Percentiles rank a stretch among this genome's conserved stretches.
These are phyloP conservation scores for Hofmannophila pseudospretella DNA, from an alignment of 2,888 invertebrate species.

Conservation along the genomic window DNA sequence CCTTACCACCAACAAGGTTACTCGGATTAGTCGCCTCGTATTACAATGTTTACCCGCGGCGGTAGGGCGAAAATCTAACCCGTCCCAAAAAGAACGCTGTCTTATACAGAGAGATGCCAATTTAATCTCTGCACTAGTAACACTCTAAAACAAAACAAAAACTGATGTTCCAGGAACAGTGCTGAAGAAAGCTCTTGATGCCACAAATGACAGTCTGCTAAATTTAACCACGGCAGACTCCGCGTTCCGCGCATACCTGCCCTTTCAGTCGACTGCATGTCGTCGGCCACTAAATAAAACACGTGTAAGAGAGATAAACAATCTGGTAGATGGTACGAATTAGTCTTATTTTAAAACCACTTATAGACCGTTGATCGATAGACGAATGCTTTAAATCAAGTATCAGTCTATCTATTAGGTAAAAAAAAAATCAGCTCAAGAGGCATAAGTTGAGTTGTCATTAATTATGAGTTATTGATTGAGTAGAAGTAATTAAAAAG, in stretches of 20 bases:
- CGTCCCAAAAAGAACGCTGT: too few species aligned
- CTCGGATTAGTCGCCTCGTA: too few species aligned
- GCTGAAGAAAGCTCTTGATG: slow-evolving; percentile 28
- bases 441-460: too few species aligned
- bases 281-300: slow-evolving; percentile 5
- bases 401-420: slow-evolving; percentile 4
- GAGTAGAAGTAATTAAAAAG: too few species aligned
- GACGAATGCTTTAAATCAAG: slow-evolving; percentile 4
- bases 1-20: too few species aligned
- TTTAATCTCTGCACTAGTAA: too few species aligned
- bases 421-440: too few species aligned
- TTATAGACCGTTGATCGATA: slow-evolving; percentile 2
- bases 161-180: slow-evolving; percentile 39
- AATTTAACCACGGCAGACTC: slow-evolving; percentile 45
- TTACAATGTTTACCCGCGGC: too few species aligned
- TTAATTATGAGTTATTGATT: not conserved
- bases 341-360: slow-evolving; percentile 7
- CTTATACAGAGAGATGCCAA: too few species aligned
- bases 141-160: too few species aligned
- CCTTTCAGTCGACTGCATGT: slow-evolving; percentile 14
- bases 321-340: not conserved
- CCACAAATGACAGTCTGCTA: slow-evolving; percentile 48
- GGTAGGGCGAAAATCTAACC: too few species aligned
- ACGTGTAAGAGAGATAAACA: slow-evolving; percentile 4
- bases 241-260: slow-evolving; percentile 49